Evolutionary conservation across 2,113 vertebrate genomes (phyloP).

Genomic region (Hippotragus niger): DNA sequence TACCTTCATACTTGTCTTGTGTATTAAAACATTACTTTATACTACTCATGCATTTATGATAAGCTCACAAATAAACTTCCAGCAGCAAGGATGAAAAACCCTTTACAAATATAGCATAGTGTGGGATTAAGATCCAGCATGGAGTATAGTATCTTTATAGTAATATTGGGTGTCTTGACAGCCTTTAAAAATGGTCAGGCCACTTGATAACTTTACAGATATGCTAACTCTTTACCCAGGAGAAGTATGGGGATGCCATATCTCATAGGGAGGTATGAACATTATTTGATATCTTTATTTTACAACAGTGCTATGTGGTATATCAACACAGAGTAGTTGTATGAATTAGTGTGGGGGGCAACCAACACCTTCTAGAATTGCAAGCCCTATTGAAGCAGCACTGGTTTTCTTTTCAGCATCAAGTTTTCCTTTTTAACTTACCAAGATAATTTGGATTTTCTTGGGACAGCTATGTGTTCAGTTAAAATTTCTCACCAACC

Average conservation of each 20-base stretch:
- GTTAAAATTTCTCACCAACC: not conserved
- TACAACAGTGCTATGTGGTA: not conserved
- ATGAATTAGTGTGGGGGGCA: not conserved
- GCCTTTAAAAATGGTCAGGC: not conserved
- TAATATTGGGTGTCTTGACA: not conserved
- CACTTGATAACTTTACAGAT: not conserved
- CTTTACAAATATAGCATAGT: not conserved
- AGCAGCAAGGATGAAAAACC: not conserved
- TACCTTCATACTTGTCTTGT: not conserved
- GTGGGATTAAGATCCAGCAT: slow-evolving; percentile 8
- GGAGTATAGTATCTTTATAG: not conserved
- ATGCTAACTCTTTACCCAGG: not conserved
- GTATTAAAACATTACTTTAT: not conserved
- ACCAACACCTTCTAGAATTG: not conserved
- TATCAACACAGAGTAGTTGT: not conserved
- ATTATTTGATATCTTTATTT: slow-evolving; percentile 19
- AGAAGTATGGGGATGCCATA: not conserved
- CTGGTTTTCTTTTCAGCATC: not conserved
- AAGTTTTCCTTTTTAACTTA: not conserved
- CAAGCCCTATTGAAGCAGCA: not conserved
- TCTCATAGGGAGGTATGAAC: not conserved
- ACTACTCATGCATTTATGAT: not conserved
- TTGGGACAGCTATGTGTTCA: not conserved
- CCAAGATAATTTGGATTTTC: not conserved
- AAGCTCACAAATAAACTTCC: not conserved